Evolutionary conservation across 2,113 vertebrate species (phyloP).

Genomic region (Suricata suricatta): DNA sequence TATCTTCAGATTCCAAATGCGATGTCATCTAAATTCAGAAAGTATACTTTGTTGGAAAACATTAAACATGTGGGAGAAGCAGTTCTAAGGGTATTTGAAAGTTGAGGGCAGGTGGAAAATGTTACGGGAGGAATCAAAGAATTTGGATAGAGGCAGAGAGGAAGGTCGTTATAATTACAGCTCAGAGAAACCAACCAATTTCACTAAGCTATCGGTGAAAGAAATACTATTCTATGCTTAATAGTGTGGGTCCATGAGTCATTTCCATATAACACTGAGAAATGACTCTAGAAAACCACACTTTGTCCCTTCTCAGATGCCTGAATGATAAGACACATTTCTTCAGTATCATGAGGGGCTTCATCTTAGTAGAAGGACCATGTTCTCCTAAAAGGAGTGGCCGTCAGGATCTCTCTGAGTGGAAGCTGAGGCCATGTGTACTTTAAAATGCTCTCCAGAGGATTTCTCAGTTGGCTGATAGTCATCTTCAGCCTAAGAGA

Average conservation of each 20-base stretch:
- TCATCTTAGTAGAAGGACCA: not conserved
- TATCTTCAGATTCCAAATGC: slow-evolving; percentile 51
- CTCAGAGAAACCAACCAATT: not conserved
- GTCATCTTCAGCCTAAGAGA: not conserved
- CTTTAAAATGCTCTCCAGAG: not conserved
- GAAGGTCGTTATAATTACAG: not conserved
- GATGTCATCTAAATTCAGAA: slow-evolving; percentile 3
- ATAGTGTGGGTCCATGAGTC: not conserved
- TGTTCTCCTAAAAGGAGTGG: not conserved
- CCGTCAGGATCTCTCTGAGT: not conserved
- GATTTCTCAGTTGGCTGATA: not conserved
- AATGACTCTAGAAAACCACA: not conserved
- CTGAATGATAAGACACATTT: not conserved
- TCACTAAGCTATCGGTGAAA: not conserved
- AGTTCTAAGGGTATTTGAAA: not conserved
- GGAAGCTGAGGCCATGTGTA: not conserved
- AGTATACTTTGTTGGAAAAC: not conserved
- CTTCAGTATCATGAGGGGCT: not conserved
- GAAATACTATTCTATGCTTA: not conserved
- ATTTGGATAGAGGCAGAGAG: not conserved
- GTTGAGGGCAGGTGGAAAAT: slow-evolving; percentile 27
- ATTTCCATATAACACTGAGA: not conserved
- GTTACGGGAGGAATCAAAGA: slow-evolving; percentile 5
- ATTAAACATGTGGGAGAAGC: not conserved
- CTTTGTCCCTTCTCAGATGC: not conserved